phyloP scores from a whole-genome alignment of 2,888 invertebrate species.

The Caenorhabditis sp. region DNA sequence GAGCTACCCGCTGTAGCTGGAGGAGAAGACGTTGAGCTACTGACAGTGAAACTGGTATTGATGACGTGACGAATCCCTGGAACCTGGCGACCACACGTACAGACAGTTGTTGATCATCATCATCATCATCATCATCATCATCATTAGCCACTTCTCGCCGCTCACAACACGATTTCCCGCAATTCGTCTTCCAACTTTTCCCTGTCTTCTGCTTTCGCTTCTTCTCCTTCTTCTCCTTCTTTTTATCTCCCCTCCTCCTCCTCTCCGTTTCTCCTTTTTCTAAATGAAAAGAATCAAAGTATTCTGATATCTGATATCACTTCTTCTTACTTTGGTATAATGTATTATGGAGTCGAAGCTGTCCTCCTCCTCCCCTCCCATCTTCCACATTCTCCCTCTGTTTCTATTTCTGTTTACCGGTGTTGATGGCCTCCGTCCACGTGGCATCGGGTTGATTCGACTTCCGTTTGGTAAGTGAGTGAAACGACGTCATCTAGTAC shows the following conservation, averaged over 20 bases:
- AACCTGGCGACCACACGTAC: slow-evolving; percentile 1
- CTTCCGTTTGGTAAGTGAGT: slow-evolving; percentile 67
- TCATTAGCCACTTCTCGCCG: neutral
- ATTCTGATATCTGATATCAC: neutral
- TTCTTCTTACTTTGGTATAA: slow-evolving; percentile 34
- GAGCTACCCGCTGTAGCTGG: no score
- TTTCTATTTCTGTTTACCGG: neutral
- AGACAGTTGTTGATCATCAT: slow-evolving; percentile 8
- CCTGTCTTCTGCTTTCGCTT: neutral
- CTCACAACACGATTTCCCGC: slow-evolving; percentile 24
- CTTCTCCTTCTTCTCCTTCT: slow-evolving; percentile 5
- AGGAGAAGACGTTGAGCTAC: no score
- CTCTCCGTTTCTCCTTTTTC: neutral
- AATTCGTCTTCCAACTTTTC: slow-evolving; percentile 3
- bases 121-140: no score
- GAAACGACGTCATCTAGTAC: slow-evolving; percentile 7
- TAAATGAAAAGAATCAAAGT: slow-evolving; percentile 43
- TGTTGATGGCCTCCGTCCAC: slow-evolving; percentile 67
- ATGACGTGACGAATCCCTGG: no score
- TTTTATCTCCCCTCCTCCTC: slow-evolving; percentile 7
- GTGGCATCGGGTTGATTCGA: slow-evolving; percentile 72
- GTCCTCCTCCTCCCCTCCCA: neutral
- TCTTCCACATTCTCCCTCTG: slow-evolving; percentile 1
- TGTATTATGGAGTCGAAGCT: slow-evolving; percentile 53
- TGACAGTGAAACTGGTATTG: neutral